These are phyloP conservation scores for Bathynomus jamesi DNA, from an alignment of 1,140 invertebrate species.

Conservation along the genomic window DNA sequence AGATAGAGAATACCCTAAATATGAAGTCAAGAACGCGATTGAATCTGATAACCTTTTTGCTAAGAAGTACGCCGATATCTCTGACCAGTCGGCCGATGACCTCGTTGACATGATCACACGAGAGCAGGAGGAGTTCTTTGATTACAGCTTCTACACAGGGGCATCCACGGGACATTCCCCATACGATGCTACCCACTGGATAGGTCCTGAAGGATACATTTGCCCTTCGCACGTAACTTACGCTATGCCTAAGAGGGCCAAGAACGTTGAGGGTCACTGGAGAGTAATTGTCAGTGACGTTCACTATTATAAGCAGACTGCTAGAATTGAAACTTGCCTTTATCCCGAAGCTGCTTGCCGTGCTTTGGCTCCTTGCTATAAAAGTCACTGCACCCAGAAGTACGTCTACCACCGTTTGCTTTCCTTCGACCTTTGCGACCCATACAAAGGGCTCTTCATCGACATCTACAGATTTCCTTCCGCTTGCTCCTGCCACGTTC, in stretches of 20 bases:
- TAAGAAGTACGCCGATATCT: slow-evolving; percentile 38
- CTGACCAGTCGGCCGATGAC: slow-evolving; percentile 38
- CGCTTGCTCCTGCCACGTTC: slow-evolving; percentile 38
- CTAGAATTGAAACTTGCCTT: slow-evolving; percentile 14
- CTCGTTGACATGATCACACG: slow-evolving; percentile 32
- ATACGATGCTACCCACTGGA: slow-evolving; percentile 27
- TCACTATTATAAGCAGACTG: slow-evolving; percentile 26
- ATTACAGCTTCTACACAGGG: slow-evolving; percentile 13
- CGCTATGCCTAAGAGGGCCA: slow-evolving; percentile 32
- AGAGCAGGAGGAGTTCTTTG: slow-evolving; percentile 15
- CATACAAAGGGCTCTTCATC: slow-evolving; percentile 38
- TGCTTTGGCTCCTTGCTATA: slow-evolving; percentile 38
- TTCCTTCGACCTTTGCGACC: slow-evolving; percentile 38
- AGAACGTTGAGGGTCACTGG: slow-evolving; percentile 37
- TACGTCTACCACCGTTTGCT: slow-evolving; percentile 38
- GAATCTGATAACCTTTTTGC: slow-evolving; percentile 29
- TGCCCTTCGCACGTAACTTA: slow-evolving; percentile 30
- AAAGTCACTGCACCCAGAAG: slow-evolving; percentile 38
- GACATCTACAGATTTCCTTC: slow-evolving; percentile 38
- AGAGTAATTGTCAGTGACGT: slow-evolving; percentile 37
- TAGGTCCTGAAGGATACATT: slow-evolving; percentile 40
- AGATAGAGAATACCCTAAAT: slow-evolving; percentile 36
- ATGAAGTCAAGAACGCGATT: slow-evolving; percentile 36
- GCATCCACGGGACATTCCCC: slow-evolving; percentile 33
- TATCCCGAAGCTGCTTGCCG: slow-evolving; percentile 34